Evolutionary conservation across 2,888 invertebrate genomes (phyloP).

Genomic region (Brachylomia viminalis): DNA sequence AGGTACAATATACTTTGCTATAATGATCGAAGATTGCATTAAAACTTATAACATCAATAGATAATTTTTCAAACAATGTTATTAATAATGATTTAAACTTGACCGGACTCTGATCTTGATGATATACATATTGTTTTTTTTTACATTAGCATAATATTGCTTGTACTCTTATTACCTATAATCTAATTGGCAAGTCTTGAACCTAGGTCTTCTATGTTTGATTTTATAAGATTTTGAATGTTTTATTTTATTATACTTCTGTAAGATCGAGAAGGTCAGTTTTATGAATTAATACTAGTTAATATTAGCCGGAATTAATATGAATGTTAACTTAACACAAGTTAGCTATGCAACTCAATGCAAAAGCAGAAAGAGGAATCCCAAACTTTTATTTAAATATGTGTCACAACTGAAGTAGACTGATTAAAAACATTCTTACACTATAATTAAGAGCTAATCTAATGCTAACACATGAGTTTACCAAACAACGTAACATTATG

Average conservation of each 20-base stretch:
- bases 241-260: background rate
- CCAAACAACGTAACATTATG: constrained; percentile 37
- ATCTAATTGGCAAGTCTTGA: constrained; percentile 1
- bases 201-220: background rate
- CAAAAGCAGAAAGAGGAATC: constrained; percentile 4
- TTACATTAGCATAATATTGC: constrained; percentile 18
- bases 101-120: constrained; percentile 17
- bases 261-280: background rate
- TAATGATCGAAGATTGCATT: background rate
- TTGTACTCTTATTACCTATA: background rate
- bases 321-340: background rate
- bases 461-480: constrained; percentile 36
- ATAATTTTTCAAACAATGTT: background rate
- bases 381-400: constrained; percentile 12
- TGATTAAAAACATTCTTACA: constrained; percentile 3
- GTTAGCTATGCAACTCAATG: background rate
- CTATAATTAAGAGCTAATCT: constrained; percentile 38
- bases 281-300: background rate
- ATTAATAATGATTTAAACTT: constrained; percentile 20
- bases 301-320: background rate
- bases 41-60: background rate
- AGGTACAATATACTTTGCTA: background rate
- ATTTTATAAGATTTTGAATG: background rate
- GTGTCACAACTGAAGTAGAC: background rate
- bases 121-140: constrained; percentile 2